Evolutionary conservation across 1,140 invertebrate species (phyloP).

Genomic region (Macrocentrus cingulum): DNA sequence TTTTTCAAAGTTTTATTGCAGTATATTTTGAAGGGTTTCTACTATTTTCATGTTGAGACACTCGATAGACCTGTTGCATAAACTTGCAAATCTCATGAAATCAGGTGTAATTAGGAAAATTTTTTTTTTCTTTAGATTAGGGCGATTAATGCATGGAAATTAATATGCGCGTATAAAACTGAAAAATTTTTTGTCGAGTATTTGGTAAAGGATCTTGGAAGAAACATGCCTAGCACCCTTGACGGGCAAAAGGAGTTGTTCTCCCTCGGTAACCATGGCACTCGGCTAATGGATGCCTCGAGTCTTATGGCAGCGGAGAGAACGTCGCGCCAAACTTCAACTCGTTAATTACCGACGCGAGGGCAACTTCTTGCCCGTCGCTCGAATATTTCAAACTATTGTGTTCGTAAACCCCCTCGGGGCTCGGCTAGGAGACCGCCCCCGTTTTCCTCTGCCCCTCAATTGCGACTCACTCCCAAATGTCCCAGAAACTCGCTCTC

Average conservation of each 20-base stretch:
- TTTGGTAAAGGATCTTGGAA: background rate
- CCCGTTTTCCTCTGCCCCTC: background rate
- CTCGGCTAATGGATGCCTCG: slow-evolving; percentile 58
- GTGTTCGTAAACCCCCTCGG: slow-evolving; percentile 54
- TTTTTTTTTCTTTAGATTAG: too few species aligned
- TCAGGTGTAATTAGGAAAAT: too few species aligned
- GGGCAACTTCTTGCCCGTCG: slow-evolving; percentile 58
- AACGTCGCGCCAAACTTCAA: slow-evolving; percentile 56
- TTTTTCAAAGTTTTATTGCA: too few species aligned
- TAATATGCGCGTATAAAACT: too few species aligned
- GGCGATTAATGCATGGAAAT: too few species aligned
- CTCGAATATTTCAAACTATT: slow-evolving; percentile 62
- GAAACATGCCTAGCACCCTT: slow-evolving; percentile 33
- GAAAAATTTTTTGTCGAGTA: background rate
- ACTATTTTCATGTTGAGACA: too few species aligned
- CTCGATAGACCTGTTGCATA: too few species aligned
- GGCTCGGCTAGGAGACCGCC: slow-evolving; percentile 15
- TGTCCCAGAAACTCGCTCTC: slow-evolving; percentile 25
- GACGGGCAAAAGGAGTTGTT: slow-evolving; percentile 58
- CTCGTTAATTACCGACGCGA: slow-evolving; percentile 60
- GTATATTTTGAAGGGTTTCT: too few species aligned
- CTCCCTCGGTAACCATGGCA: slow-evolving; percentile 46
- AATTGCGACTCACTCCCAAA: slow-evolving; percentile 22
- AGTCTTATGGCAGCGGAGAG: slow-evolving; percentile 34
- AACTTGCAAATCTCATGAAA: too few species aligned